Evolutionary conservation across 92 coral and sea anemone species (phyloP).

Genomic region (Zoanthus gigantus): DNA sequence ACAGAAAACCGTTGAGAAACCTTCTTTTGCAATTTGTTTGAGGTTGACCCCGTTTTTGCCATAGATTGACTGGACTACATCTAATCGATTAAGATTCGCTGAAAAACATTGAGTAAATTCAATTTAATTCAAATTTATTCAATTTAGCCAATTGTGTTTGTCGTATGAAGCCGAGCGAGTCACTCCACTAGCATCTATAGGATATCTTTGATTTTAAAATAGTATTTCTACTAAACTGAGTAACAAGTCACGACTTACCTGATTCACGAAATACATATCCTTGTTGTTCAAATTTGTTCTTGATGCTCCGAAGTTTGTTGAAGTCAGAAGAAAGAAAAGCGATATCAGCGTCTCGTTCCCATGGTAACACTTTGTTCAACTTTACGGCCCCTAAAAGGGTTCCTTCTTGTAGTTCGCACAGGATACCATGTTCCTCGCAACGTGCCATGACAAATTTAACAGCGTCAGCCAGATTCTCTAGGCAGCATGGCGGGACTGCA

Average conservation of each 20-base stretch:
- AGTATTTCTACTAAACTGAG: background rate
- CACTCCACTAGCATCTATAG: too few species aligned
- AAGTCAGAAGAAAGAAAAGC: constrained; percentile 79
- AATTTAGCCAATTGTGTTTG: too few species aligned
- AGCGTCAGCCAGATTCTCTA: constrained; percentile 92
- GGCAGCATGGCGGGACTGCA: constrained; percentile 90
- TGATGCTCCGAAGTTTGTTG: constrained; percentile 59
- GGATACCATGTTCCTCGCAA: constrained; percentile 64
- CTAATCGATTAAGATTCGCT: too few species aligned
- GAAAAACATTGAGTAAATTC: too few species aligned
- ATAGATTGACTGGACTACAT: too few species aligned
- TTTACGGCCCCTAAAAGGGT: constrained; percentile 90
- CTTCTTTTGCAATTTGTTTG: too few species aligned
- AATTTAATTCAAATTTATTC: too few species aligned
- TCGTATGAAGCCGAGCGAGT: too few species aligned
- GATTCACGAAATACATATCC: constrained; percentile 69
- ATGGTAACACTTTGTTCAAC: constrained; percentile 80
- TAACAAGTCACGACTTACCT: constrained; percentile 57
- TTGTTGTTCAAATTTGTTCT: constrained; percentile 49
- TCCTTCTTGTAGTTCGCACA: constrained; percentile 94
- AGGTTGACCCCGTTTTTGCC: too few species aligned
- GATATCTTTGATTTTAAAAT: background rate
- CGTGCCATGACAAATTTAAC: constrained; percentile 84
- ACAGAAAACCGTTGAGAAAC: too few species aligned
- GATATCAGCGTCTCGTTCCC: constrained; percentile 94